Percentiles rank a stretch among this genome's conserved stretches.
phyloP scores from a whole-genome alignment of 2,113 vertebrate species.

The Pithys albifrons region DNA sequence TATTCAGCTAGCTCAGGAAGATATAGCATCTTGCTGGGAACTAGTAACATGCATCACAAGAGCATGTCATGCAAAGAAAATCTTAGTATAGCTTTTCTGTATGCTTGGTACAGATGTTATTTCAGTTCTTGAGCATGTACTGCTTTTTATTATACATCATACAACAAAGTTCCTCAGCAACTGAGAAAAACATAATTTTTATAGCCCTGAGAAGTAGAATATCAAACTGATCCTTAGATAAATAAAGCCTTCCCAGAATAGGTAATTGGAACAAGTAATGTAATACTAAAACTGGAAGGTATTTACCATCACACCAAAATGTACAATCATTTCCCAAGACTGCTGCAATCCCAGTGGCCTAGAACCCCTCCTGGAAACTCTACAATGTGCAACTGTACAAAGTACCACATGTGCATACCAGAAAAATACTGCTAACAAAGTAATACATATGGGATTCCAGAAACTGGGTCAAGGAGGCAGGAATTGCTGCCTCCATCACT shows the following conservation, averaged over 20 bases:
- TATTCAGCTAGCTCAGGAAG: background rate
- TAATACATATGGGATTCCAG: background rate
- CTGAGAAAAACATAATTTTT: background rate
- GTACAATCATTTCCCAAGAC: background rate
- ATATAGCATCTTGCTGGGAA: background rate
- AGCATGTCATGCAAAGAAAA: background rate
- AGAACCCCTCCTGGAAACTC: background rate
- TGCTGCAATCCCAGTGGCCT: background rate
- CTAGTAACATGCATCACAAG: background rate
- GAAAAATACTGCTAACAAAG: background rate
- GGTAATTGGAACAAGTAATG: background rate
- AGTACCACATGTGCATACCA: accelerated
- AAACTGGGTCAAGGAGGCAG: background rate
- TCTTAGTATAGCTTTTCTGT: background rate
- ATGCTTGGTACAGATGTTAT: background rate
- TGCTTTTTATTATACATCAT: background rate
- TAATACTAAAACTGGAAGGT: background rate
- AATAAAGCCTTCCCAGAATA: background rate
- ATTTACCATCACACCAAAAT: background rate
- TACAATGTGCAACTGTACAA: background rate
- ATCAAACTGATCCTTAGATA: background rate
- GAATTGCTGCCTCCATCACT: background rate
- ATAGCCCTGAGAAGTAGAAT: background rate
- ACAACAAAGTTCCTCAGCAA: background rate
- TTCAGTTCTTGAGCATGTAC: background rate